Evolutionary conservation across 2,888 invertebrate genomes (phyloP), one percentile per base, ranked within the genome.

Genomic region (Scaeva pyrastri): DNA sequence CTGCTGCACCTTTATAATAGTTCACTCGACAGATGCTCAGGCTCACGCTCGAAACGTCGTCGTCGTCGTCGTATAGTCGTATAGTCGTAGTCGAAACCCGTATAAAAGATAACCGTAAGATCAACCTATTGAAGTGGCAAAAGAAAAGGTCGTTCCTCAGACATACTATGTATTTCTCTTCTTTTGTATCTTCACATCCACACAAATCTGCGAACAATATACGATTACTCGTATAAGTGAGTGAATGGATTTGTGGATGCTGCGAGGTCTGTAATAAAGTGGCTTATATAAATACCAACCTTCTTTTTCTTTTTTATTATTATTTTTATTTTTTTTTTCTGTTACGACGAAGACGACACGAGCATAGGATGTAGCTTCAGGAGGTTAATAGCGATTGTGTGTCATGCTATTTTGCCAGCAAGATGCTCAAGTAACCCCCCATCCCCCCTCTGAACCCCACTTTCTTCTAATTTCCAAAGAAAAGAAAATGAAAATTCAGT

Each of bases 101-200:
- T 26, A 11, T 26, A 19, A 12, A 55, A 52, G 58, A 75, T 58
- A 70, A 75, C 74, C 70, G 36, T 68, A 68, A 31, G 79, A 81
- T 76, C 85, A 85, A 68, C 62, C 81, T 66, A 81, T 72, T 85
- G 81, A 85, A 72, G 85, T 80, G 85, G 76, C 66, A 80, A 80
- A 75, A 66, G 71, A 76, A 85, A 80, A 85, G 85, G 85, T 80
- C 85, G 71, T 68, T 76, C 76, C 36, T 73, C 58, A 62, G 68
- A 45, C 39, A 52, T 41, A 31, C 12, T 21, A 56, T 12, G 23
- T 5, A 55, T 75, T 31, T 39, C 62, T 70, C 31, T 56, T 72
- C 85, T 72, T 72, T 85, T 81, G 81, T 76, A 55, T 50, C 60
- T 60, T 56, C 62, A 85, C 56, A 85, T 5, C 31, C 31, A 56